phyloP scores from a whole-genome alignment of 2,888 invertebrate species.

The Ditula angustiorana region DNA sequence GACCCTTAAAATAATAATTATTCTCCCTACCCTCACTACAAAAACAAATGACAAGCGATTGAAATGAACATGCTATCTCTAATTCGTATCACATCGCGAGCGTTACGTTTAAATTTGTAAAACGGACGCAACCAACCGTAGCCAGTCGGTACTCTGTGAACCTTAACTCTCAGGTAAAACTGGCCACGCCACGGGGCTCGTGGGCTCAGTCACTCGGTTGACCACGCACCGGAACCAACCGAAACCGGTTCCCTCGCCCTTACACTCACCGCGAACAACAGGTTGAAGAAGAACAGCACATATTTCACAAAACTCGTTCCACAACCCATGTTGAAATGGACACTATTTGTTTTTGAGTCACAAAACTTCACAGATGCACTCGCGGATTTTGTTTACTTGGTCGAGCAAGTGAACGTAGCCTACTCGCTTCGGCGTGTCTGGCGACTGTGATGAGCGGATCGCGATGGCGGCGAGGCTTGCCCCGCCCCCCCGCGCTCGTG shows the following conservation, averaged over 20 bases:
- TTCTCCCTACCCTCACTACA: neutral
- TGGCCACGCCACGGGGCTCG: constrained; percentile 35
- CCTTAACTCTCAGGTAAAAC: constrained; percentile 37
- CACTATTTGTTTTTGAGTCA: constrained; percentile 59
- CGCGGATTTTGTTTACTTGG: constrained; percentile 67
- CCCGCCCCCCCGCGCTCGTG: constrained; percentile 55
- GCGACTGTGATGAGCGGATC: constrained; percentile 55
- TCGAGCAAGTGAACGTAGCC: constrained; percentile 50
- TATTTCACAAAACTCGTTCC: constrained; percentile 92
- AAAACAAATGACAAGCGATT: neutral
- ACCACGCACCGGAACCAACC: constrained; percentile 69
- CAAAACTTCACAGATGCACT: constrained; percentile 71
- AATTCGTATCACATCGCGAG: constrained; percentile 11
- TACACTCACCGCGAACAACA: constrained; percentile 91
- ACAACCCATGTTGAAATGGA: constrained; percentile 86
- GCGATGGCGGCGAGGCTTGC: constrained; percentile 71
- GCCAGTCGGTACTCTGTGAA: constrained; percentile 19
- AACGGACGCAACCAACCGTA: constrained; percentile 24
- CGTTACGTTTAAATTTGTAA: constrained; percentile 35
- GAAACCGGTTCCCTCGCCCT: constrained; percentile 72
- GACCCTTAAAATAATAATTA: neutral
- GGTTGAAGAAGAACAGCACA: constrained; percentile 92
- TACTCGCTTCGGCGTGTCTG: constrained; percentile 55
- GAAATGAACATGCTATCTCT: neutral
- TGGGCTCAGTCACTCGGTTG: constrained; percentile 59